A percentile compares a stretch with the other conserved stretches of the same genome.
Conservation (phyloP, 2,797 vertebrate genomes). For the Lithobates sylvaticus region DNA sequence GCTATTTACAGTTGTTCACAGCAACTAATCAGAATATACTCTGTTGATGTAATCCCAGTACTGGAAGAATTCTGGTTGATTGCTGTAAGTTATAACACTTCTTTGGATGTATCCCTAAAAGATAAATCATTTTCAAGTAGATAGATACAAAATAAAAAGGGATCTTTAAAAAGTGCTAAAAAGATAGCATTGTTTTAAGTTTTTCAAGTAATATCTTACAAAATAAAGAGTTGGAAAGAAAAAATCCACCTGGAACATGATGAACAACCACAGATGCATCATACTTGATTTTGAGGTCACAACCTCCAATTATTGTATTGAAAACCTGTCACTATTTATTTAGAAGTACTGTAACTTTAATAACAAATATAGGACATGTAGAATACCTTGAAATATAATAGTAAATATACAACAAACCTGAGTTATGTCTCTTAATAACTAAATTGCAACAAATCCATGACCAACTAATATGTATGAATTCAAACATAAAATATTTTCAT, state of each 20-base stretch:
- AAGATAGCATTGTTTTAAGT: neutral
- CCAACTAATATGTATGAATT: no score
- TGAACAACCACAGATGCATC: neutral
- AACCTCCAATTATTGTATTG: conserved; percentile 15
- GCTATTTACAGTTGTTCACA: no score
- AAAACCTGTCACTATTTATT: conserved; percentile 19
- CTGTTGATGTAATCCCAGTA: no score
- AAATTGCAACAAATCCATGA: neutral
- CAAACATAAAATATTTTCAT: no score
- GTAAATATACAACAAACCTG: neutral
- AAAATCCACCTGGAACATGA: neutral
- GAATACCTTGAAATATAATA: neutral
- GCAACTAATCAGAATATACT: no score
- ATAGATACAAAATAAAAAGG: no score
- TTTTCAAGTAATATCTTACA: neutral
- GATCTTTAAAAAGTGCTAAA: neutral
- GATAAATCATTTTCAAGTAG: no score
- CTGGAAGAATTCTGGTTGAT: no score
- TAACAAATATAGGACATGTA: neutral
- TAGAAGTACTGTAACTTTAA: neutral
- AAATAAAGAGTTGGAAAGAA: neutral
- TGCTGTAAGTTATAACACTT: no score
- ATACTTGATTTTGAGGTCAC: conserved; percentile 20
- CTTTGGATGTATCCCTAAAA: no score
- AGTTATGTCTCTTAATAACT: neutral